These are phyloP conservation scores for Strigamia crassipes DNA, from an alignment of 2,888 invertebrate species.

Conservation along the genomic window DNA sequence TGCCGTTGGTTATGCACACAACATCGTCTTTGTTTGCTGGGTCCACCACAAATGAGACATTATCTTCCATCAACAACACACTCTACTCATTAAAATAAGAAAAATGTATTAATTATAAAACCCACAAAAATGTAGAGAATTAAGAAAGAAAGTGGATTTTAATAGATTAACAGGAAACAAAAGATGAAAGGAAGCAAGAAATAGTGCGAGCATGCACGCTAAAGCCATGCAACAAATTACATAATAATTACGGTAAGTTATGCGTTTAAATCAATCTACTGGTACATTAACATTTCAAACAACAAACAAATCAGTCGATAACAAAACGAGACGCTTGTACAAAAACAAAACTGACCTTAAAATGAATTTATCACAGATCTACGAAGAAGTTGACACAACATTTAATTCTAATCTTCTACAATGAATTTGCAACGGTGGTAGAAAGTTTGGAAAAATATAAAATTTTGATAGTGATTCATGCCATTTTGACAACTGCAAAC, in stretches of 20 bases:
- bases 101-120: not conserved
- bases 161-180: not conserved
- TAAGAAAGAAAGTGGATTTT: not conserved
- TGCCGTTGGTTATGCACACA: slow-evolving; percentile 62
- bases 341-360: not conserved
- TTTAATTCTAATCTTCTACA: not conserved
- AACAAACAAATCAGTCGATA: not conserved
- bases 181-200: no score
- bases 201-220: no score
- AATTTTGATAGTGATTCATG: not conserved
- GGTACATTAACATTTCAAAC: not conserved
- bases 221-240: no score
- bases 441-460: not conserved
- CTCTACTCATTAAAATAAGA: slow-evolving; percentile 55
- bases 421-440: not conserved
- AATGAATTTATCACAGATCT: not conserved
- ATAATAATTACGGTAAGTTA: no score
- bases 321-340: not conserved
- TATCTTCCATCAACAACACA: slow-evolving; percentile 62
- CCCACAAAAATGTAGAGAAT: not conserved
- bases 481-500: not conserved
- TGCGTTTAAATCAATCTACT: not conserved
- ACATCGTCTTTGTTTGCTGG: slow-evolving; percentile 62
- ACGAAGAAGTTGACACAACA: not conserved
- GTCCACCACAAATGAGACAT: slow-evolving; percentile 58